Evolutionary conservation across 2,888 invertebrate species (phyloP).

Genomic region (Pocota personata): DNA sequence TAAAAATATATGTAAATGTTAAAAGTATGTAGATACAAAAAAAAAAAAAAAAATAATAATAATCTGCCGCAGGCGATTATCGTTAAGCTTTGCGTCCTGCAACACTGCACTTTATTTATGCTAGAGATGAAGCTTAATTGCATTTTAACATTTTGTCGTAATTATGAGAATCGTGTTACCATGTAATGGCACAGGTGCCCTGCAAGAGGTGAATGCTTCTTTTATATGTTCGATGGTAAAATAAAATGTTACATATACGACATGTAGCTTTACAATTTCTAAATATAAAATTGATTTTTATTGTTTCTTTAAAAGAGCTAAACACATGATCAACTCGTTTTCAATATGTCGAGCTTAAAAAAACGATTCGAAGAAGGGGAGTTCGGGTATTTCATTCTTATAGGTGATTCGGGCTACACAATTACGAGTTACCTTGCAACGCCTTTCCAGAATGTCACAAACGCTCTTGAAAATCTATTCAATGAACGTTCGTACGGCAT

Average conservation of each 20-base stretch:
- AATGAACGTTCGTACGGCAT: too few species aligned
- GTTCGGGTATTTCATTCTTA: too few species aligned
- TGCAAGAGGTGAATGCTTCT: not conserved
- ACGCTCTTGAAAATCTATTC: too few species aligned
- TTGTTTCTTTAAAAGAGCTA: too few species aligned
- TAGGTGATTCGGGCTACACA: too few species aligned
- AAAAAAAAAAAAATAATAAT: slow-evolving; percentile 12
- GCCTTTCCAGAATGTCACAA: too few species aligned
- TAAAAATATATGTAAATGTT: slow-evolving; percentile 21
- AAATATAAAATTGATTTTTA: too few species aligned
- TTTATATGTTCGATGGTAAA: not conserved
- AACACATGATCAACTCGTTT: too few species aligned
- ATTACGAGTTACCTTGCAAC: too few species aligned
- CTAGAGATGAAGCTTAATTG: slow-evolving; percentile 65
- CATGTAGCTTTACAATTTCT: too few species aligned
- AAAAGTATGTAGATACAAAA: not conserved
- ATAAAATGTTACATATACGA: not conserved
- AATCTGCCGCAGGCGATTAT: slow-evolving; percentile 69
- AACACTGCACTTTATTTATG: slow-evolving; percentile 63
- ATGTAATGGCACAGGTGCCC: slow-evolving; percentile 60
- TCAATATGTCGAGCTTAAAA: too few species aligned
- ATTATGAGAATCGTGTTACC: slow-evolving; percentile 53
- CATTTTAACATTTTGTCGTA: slow-evolving; percentile 68
- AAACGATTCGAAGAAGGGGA: too few species aligned
- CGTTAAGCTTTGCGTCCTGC: slow-evolving; percentile 62